These are phyloP conservation scores for Monochamus alternatus DNA, from an alignment of 2,888 invertebrate species.

Conservation along the genomic window DNA sequence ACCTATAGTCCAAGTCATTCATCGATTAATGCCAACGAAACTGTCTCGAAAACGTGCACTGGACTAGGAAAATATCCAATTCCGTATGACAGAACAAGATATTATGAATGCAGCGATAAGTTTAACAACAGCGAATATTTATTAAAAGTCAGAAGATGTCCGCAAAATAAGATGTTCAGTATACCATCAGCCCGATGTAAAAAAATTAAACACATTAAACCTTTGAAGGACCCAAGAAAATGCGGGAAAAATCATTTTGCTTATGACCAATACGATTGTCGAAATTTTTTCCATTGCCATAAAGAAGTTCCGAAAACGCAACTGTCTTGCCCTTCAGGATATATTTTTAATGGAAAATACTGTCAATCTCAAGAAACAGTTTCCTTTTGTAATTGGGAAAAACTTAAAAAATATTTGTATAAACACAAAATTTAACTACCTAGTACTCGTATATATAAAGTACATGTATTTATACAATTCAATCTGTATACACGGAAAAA, in stretches of 20 bases:
- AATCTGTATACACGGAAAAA: too few species aligned
- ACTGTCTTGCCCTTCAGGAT: conserved; percentile 48
- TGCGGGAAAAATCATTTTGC: conserved; percentile 33
- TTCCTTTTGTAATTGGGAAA: conserved; percentile 36
- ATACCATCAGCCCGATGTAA: conserved; percentile 31
- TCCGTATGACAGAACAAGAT: conserved; percentile 53
- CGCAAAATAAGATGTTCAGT: conserved; percentile 27
- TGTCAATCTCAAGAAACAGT: conserved; percentile 35
- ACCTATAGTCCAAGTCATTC: conserved; percentile 34
- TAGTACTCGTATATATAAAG: too few species aligned
- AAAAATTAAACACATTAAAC: background rate
- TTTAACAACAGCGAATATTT: conserved; percentile 25
- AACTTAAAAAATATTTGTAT: conserved; percentile 28
- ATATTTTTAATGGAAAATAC: conserved; percentile 49
- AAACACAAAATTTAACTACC: conserved; percentile 1
- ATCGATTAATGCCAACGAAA: conserved; percentile 18
- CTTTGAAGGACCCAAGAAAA: background rate
- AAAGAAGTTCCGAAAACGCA: background rate
- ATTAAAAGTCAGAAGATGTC: conserved; percentile 50
- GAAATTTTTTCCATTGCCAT: conserved; percentile 51
- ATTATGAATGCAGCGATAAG: conserved; percentile 54
- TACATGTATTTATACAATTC: too few species aligned
- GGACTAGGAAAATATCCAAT: conserved; percentile 55
- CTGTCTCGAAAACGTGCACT: conserved; percentile 50
- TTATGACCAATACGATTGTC: conserved; percentile 51